Percentiles rank a stretch among this genome's conserved stretches.
Evolutionary conservation across 2,888 invertebrate species (phyloP).

Genomic region (Tethea ocularis): DNA sequence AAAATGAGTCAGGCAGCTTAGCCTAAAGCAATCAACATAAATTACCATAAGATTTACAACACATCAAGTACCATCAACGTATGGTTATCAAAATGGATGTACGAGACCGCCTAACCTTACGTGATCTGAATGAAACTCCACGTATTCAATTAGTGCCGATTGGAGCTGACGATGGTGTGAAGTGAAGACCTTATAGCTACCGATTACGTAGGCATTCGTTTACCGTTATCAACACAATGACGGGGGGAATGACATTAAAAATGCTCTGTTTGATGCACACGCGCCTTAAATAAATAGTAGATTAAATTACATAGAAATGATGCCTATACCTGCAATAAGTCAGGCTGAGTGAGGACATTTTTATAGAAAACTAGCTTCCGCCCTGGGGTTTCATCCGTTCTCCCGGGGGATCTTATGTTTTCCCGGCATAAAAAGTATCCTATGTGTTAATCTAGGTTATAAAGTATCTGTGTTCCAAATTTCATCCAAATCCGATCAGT

Average conservation of each 20-base stretch:
- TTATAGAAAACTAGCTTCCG: too few relatives aligned
- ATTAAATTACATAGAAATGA: not conserved
- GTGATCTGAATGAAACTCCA: conserved; percentile 2
- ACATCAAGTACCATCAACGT: not conserved
- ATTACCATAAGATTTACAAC: not conserved
- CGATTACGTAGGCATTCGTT: conserved; percentile 9
- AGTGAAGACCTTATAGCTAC: not conserved
- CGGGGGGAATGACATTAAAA: conserved; percentile 20
- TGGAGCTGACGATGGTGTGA: not conserved
- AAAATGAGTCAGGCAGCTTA: not conserved
- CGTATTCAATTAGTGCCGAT: conserved; percentile 8
- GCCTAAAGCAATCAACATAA: not conserved
- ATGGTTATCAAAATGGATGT: conserved; percentile 1
- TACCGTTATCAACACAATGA: conserved; percentile 18
- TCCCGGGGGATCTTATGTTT: too few relatives aligned
- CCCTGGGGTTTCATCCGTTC: too few relatives aligned
- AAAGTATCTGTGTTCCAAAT: too few relatives aligned
- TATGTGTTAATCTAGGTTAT: too few relatives aligned
- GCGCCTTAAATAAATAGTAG: not conserved
- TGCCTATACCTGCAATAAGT: too few relatives aligned
- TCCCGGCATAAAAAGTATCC: too few relatives aligned
- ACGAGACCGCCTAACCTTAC: not conserved
- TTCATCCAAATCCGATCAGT: too few relatives aligned
- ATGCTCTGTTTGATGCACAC: not conserved
- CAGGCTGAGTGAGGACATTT: too few relatives aligned